Evolutionary conservation across 2,888 invertebrate species (phyloP), one percentile per base, ranked within the genome.

Genomic region (Trichogramma evanescens): DNA sequence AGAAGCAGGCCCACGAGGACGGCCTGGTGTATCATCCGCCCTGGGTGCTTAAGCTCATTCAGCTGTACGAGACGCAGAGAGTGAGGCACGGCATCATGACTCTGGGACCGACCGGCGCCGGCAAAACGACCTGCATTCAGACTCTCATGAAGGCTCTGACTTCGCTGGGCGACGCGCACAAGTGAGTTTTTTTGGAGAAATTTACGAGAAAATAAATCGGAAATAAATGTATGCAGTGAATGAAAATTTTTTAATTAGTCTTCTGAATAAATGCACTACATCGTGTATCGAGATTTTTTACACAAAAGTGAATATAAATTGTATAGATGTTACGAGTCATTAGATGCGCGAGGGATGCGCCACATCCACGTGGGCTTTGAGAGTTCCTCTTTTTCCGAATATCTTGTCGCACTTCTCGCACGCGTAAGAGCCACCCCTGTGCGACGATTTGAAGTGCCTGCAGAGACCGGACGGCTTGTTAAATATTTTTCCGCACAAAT

Each of bases 1-100:
- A 85, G 63, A 85, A 87, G 66, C 91, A 95, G 80, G 90, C 92
- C 0, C 89, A 91, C 67, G 83, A 85, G 69, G 86, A 86, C 46
- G 89, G 89, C 39, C 80, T 97, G 54, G 85, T 97, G 60, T 89
- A 89, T 76, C 96, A 97, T 81, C 89, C 93, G n/a, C 91, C 95
- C 0, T 97, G 96, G 97, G 86, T 91, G 41, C 81, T 96, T 52
- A 97, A 97, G 80, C 83, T 97, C 57, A 93, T 97, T 73, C 96
- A 96, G 87, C 80, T 97, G 56, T 96, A 93, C 73, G 96, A 96
- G 80, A 96, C 96, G 0, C 95, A 96, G 79, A 83, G 91, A 66
- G 96, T 96, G 0, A 86, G 96, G 7, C 96, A 97, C 74, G 96
- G 96, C 7, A 94, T 95, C 64, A 97, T 97, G 96, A 91, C 93